Percentiles rank a stretch among this genome's conserved stretches.
Evolutionary conservation across 2,113 vertebrate species (phyloP).

Genomic region (Pelodiscus sinensis): DNA sequence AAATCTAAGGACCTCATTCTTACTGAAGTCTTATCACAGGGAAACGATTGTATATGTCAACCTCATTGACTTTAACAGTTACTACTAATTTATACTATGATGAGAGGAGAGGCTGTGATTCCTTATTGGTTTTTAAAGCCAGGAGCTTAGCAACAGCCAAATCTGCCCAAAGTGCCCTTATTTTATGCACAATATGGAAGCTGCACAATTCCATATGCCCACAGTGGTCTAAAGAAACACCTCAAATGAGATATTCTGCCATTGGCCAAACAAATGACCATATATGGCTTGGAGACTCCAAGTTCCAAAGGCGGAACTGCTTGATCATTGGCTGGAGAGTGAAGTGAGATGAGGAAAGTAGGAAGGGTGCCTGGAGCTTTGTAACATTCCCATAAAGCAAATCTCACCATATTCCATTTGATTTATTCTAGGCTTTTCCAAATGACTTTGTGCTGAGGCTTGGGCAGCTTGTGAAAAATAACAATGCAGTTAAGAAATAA

Average conservation of each 20-base stretch:
- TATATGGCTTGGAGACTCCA: constrained; percentile 57
- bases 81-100: not conserved
- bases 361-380: constrained; percentile 30
- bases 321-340: constrained; percentile 58
- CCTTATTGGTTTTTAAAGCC: constrained; percentile 51
- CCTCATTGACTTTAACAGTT: not conserved
- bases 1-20: accelerated
- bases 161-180: too few relatives aligned
- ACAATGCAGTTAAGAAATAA: constrained; percentile 63
- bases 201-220: constrained; percentile 65
- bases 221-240: constrained; percentile 74
- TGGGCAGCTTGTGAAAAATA: constrained; percentile 59
- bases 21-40: not conserved
- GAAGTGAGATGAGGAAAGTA: constrained; percentile 63
- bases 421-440: constrained; percentile 67
- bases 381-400: constrained; percentile 54
- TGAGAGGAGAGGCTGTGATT: not conserved
- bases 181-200: constrained; percentile 49
- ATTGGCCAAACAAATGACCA: constrained; percentile 66
- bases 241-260: constrained; percentile 59
- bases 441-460: constrained; percentile 59
- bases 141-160: too few relatives aligned
- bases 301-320: constrained; percentile 47
- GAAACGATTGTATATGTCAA: not conserved
- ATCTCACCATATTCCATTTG: constrained; percentile 67